phyloP scores from a whole-genome alignment of 1,140 invertebrate genomes.

The Papilio dardanus region DNA sequence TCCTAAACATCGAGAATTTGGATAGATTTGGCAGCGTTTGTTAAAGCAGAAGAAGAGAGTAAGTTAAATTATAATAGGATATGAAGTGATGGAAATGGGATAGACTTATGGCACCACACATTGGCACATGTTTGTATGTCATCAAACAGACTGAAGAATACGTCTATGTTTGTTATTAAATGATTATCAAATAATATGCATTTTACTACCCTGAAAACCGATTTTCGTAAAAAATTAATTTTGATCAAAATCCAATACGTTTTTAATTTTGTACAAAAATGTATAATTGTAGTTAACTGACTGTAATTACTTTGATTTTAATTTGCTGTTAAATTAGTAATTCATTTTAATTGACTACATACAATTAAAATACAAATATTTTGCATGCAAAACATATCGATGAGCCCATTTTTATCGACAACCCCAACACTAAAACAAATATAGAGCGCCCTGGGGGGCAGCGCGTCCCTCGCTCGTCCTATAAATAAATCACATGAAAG shows the following conservation, averaged over 20 bases:
- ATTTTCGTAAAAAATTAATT: too few species aligned
- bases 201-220: too few species aligned
- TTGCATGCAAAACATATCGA: slow-evolving; percentile 38
- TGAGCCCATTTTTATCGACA: slow-evolving; percentile 39
- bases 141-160: too few species aligned
- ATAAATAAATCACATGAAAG: slow-evolving; percentile 66
- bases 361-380: slow-evolving; percentile 26
- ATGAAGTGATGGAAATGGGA: not conserved
- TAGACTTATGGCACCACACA: not conserved
- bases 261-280: too few species aligned
- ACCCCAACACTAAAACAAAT: slow-evolving; percentile 63
- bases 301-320: too few species aligned
- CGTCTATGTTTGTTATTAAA: too few species aligned
- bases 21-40: not conserved
- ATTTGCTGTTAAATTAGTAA: too few species aligned
- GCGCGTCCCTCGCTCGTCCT: slow-evolving; percentile 58
- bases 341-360: slow-evolving; percentile 7
- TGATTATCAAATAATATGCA: too few species aligned
- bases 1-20: not conserved
- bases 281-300: too few species aligned
- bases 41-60: not conserved
- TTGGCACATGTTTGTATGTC: too few species aligned
- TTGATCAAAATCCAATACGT: too few species aligned
- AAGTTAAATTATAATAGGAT: not conserved
- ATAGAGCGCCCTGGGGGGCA: slow-evolving; percentile 70